Evolutionary conservation across 2,113 vertebrate genomes (phyloP).

Genomic region (Apodemus speciosus): DNA sequence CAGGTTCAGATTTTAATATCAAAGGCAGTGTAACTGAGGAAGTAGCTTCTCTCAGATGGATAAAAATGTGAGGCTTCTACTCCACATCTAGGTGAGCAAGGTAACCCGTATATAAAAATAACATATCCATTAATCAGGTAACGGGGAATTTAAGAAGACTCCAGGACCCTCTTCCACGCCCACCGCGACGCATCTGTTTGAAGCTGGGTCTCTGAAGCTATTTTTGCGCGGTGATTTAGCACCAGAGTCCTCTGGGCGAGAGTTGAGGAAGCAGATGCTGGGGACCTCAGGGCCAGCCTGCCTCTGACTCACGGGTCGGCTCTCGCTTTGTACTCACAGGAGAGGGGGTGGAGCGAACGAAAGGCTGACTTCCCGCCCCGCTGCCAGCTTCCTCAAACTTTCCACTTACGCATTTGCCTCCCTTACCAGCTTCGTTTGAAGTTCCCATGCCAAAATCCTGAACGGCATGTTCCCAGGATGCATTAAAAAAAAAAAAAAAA

Average conservation of each 20-base stretch:
- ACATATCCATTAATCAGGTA: slow-evolving; percentile 62
- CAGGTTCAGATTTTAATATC: slow-evolving; percentile 56
- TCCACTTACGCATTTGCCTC: slow-evolving; percentile 95
- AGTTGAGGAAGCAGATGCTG: slow-evolving; percentile 99
- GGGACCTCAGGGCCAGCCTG: slow-evolving; percentile 92
- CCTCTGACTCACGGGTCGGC: slow-evolving; percentile 89
- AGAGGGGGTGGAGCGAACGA: slow-evolving; percentile 89
- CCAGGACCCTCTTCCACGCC: slow-evolving; percentile 58
- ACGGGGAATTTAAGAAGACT: slow-evolving; percentile 61
- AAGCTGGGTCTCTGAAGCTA: slow-evolving; percentile 87
- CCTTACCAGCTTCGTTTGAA: slow-evolving; percentile 86
- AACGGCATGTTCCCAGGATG: slow-evolving; percentile 89
- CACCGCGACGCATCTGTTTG: slow-evolving; percentile 80
- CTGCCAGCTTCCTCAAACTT: slow-evolving; percentile 95
- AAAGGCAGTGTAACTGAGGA: slow-evolving; percentile 24
- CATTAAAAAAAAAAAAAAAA: slow-evolving; percentile 78
- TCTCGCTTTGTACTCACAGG: slow-evolving; percentile 93
- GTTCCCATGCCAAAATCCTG: slow-evolving; percentile 88
- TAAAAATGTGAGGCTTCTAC: slow-evolving; percentile 62
- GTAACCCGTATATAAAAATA: slow-evolving; percentile 69
- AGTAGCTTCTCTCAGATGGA: background rate
- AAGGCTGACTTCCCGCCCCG: slow-evolving; percentile 91
- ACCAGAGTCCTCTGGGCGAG: slow-evolving; percentile 92
- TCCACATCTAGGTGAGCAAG: slow-evolving; percentile 40
- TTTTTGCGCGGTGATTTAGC: slow-evolving; percentile 96